These are phyloP conservation scores for Pseudochirops cupreus DNA, from an alignment of 2,797 vertebrate genomes.

Conservation along the genomic window DNA sequence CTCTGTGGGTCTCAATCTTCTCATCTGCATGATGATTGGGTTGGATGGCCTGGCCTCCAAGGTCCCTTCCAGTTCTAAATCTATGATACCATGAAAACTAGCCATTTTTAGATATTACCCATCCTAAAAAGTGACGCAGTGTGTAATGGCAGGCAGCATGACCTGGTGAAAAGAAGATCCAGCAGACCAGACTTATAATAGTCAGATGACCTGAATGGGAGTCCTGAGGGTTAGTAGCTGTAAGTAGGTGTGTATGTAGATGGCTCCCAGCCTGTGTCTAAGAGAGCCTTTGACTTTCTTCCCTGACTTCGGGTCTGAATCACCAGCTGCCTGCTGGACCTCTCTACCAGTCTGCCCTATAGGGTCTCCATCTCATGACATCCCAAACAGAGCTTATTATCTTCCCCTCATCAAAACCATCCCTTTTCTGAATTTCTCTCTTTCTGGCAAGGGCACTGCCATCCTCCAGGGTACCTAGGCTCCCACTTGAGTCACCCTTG, in stretches of 20 bases:
- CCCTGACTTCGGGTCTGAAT: not conserved
- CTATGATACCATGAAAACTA: not conserved
- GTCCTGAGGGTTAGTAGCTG: not conserved
- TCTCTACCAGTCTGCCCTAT: not conserved
- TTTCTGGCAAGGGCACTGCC: not conserved
- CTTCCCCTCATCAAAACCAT: not conserved
- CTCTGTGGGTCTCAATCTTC: not conserved
- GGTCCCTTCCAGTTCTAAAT: too few relatives aligned
- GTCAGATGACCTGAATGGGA: not conserved
- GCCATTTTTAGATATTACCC: not conserved
- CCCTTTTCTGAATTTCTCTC: not conserved
- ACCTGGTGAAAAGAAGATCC: not conserved
- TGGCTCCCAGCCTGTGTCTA: not conserved
- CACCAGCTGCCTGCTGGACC: not conserved
- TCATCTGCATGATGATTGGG: not conserved
- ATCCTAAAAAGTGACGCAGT: not conserved
- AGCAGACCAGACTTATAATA: not conserved
- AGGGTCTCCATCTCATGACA: not conserved
- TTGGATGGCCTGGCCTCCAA: not conserved
- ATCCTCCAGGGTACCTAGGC: not conserved
- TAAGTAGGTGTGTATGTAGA: not conserved
- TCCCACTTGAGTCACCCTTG: not conserved
- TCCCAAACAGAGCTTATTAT: not conserved
- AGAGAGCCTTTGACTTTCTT: not conserved
- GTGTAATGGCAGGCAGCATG: not conserved